Conservation (phyloP, 2,888 invertebrate species). For the Caenorhabditis afra region DNA sequence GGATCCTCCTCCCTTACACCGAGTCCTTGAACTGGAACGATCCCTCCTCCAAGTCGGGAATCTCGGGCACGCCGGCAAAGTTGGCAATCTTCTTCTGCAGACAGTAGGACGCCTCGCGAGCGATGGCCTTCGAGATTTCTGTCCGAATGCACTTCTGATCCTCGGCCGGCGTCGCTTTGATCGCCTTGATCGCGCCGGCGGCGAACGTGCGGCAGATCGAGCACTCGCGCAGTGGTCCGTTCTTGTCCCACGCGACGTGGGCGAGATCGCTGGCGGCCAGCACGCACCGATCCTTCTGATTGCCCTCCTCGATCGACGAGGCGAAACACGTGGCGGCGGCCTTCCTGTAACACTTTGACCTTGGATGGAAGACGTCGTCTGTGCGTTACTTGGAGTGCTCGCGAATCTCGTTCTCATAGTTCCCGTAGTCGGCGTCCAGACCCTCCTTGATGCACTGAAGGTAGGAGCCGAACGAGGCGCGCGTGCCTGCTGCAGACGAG, state of each 20-base stretch:
- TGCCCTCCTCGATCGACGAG: conserved; percentile 78
- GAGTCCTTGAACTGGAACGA: conserved; percentile 77
- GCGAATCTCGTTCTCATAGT: conserved; percentile 77
- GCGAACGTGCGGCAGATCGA: conserved; percentile 80
- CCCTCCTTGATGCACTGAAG: conserved; percentile 77
- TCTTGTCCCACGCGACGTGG: conserved; percentile 79
- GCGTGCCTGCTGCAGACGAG: conserved; percentile 65
- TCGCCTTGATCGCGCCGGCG: conserved; percentile 79
- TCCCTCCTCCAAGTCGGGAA: conserved; percentile 80
- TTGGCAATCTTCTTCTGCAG: conserved; percentile 75
- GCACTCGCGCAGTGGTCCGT: conserved; percentile 79
- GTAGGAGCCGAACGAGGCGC: conserved; percentile 74
- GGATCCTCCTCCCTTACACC: too few species aligned
- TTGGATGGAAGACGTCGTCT: too few species aligned
- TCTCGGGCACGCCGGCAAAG: conserved; percentile 78
- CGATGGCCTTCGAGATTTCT: conserved; percentile 78
- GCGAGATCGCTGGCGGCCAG: conserved; percentile 73
- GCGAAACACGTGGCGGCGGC: conserved; percentile 78
- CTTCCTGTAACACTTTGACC: conserved; percentile 60
- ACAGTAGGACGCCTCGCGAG: conserved; percentile 77
- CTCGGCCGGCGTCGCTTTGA: conserved; percentile 78
- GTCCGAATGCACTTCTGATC: conserved; percentile 80
- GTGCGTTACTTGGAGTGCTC: conserved; percentile 71
- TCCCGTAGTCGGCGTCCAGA: conserved; percentile 76
- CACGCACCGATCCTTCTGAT: conserved; percentile 78